Base-by-base conservation (phyloP, 2,797 vertebrate species). In the Furcifer pardalis region DNA sequence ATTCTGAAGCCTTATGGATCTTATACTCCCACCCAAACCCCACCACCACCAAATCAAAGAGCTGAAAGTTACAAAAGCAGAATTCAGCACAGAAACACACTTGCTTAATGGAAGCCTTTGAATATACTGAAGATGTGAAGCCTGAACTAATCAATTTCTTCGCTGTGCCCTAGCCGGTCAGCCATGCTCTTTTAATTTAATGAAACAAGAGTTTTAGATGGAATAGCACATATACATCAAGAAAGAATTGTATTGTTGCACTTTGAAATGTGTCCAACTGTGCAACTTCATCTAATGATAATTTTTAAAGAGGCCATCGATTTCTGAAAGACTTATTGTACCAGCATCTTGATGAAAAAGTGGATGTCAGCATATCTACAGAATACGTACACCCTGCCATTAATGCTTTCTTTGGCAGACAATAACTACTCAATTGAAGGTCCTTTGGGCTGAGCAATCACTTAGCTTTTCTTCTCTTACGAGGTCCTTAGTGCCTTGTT, bases 181-280 rank as follows among this genome's bases (percentile, higher is more conserved):
- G 97, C 96, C 96, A 96, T 96, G 97, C 97, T 97, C 96, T 97
- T 97, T 97, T 97, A 98, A 98, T 97, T 98, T 97, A 98, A 98
- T 97, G 97, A 98, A 97, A 97, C 97, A 97, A 97, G 96, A 96
- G 96, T 96, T 97, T 97, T 96, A 97, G 96, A 97, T 96, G 96
- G 97, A 97, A 98, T 96, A 97, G 97, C 97, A 97, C 96, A 97
- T 97, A 98, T 97, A 97, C 97, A 98, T 98, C 97, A 98, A 97
- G 96, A 96, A 97, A 97, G 97, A 97, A 97, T 96, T 97, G 97
- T 97, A 97, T 97, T 97, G 97, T 97, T 96, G 95, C 93, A 97
- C 97, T 97, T 97, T 97, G 97, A 97, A 97, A 96, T 95, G 94
- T 96, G 95, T 96, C 96, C 96, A 97, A 97, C 97, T 96, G 97